Base-by-base conservation (phyloP, 2,113 vertebrate species). In the Microcebus jonahi region DNA sequence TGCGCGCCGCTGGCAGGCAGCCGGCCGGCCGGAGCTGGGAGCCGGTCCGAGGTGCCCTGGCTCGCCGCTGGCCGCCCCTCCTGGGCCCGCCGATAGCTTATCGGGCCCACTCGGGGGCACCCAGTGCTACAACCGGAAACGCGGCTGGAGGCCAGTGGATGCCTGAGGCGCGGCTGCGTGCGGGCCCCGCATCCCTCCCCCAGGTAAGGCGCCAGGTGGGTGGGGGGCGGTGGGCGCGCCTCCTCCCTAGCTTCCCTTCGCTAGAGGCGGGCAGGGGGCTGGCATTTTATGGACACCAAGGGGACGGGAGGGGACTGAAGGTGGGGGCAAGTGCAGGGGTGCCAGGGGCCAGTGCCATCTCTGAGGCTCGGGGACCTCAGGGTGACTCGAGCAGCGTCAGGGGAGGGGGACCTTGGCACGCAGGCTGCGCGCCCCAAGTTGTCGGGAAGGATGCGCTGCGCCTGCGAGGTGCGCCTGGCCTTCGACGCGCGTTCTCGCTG, bases 21-120 rank as follows among this genome's bases (percentile, higher is more conserved):
- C 96, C 90, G 90, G 45, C 45, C 45, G 92, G 77, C 98, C 79
- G 94, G 97, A 98, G 98, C 97, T 94, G 45, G 65, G 31, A 96
- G 98, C 97, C 63, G 94, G 90, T 97, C 94, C 4, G 80, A 61
- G 96, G 95, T 96, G 95, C 97, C 97, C 98, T 42, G 92, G 97
- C 98, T 98, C 57, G 95, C 97, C 71, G 97, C 97, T 98, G 98
- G 70, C 95, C 95, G 88, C 67, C 96, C 86, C 91, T 94, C 81
- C 88, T 10, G 20, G 76, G 95, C 57, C 94, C 55, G 97, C 92
- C 48, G 99, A 99, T 99, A 99, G 97, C 98, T 99, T 99, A 99
- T 99, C 99, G 96, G 88, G 42, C 17, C 79, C 97, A 97, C 97
- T 92, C 97, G 7, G 34, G 98, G 97, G 93, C 88, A 94, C 98